phyloP scores from a whole-genome alignment of 2,888 invertebrate species.

The Schizotus pectinicornis region DNA sequence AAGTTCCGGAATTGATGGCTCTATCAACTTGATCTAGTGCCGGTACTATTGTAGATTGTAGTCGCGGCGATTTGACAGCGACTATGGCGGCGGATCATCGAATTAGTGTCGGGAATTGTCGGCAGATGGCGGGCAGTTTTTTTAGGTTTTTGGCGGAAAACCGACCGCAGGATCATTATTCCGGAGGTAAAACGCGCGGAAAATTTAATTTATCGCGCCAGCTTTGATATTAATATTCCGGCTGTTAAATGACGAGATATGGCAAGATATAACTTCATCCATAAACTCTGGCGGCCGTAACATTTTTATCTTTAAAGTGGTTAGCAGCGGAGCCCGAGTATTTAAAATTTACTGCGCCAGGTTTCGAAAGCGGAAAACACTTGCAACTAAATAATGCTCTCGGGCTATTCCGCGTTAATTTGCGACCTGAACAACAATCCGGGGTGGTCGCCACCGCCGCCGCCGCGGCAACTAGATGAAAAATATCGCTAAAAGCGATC shows the following conservation, averaged over 20 bases:
- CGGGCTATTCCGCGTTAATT: too few relatives aligned
- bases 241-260: constrained; percentile 31
- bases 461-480: too few relatives aligned
- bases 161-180: neutral
- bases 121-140: neutral
- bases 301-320: constrained; percentile 33
- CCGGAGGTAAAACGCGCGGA: constrained; percentile 1
- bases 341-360: constrained; percentile 29
- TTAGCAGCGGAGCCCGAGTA: constrained; percentile 18
- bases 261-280: constrained; percentile 29
- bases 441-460: too few relatives aligned
- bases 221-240: constrained; percentile 31
- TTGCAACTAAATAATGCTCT: constrained; percentile 30
- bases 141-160: neutral
- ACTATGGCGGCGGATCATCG: neutral
- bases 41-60: constrained; percentile 36
- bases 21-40: constrained; percentile 38
- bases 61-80: constrained; percentile 8
- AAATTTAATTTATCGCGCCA: constrained; percentile 23
- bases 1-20: constrained; percentile 32
- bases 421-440: too few relatives aligned
- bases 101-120: neutral
- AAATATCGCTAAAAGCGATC: neutral
- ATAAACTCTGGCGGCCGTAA: constrained; percentile 22
- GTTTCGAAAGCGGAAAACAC: constrained; percentile 31